Evolutionary conservation across 2,888 invertebrate species (phyloP).

Genomic region (Steromphala cineraria): DNA sequence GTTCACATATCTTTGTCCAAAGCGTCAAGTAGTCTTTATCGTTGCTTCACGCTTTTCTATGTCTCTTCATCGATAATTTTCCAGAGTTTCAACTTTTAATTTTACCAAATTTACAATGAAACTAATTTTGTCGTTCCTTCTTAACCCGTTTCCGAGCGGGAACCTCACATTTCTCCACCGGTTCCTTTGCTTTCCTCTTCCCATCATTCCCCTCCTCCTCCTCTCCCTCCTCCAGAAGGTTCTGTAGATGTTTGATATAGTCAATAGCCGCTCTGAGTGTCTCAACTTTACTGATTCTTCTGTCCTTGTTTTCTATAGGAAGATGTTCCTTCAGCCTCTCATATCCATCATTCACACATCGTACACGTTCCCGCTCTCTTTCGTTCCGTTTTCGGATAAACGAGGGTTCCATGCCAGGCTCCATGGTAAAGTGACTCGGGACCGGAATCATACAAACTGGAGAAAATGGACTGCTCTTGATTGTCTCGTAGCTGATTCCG

Average conservation of each 20-base stretch:
- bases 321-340: conserved; percentile 66
- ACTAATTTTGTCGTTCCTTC: neutral
- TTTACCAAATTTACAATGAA: too few relatives aligned
- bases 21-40: too few relatives aligned
- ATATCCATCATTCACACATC: conserved; percentile 74
- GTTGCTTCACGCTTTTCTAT: too few relatives aligned
- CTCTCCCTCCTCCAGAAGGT: conserved; percentile 36
- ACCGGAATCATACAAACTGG: conserved; percentile 70
- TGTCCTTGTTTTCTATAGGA: conserved; percentile 71
- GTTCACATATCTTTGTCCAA: neutral
- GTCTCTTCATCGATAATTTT: too few relatives aligned
- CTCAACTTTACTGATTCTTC: conserved; percentile 74
- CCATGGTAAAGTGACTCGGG: conserved; percentile 56
- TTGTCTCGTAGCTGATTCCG: conserved; percentile 40
- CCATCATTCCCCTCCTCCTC: neutral
- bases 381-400: conserved; percentile 73
- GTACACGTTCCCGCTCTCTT: conserved; percentile 72
- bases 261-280: conserved; percentile 71
- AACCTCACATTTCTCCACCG: neutral
- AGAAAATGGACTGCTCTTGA: conserved; percentile 64
- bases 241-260: conserved; percentile 70
- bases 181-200: neutral
- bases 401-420: conserved; percentile 59
- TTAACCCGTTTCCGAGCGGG: neutral
- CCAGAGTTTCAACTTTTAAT: too few relatives aligned